Evolutionary conservation across 1,140 invertebrate genomes (phyloP), one percentile per base, ranked within the genome.

Genomic region (Hycleus phaleratus): DNA sequence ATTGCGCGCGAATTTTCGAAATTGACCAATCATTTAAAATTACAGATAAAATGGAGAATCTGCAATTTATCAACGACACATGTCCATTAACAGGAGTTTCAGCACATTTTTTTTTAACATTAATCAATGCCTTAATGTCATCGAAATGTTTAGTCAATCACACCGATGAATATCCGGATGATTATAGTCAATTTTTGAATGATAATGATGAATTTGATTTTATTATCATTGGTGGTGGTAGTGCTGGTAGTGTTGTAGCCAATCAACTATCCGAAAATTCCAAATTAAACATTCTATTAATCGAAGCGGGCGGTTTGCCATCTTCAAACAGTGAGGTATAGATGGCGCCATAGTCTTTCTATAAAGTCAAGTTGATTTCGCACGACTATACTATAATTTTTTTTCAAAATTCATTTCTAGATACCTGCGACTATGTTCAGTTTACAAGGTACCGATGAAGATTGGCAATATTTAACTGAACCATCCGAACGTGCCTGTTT

Each of bases 381-480:
- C 3, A 9, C 8, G 1, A 18, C 4, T 18, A 9, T 46, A 9
- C n/a, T 11, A 12, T 24, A 45, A 45, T 1, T 8, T 45, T 8
- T 8, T 8, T 45, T 8, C 0, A 12, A 9, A 11, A 45, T 1
- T 57, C 38, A 38, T 18, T 44, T 52, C 10, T 42, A 67, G 63
- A 60, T 67, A 46, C 66, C 66, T 7, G 47, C 44, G 9, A 26
- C 63, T 3, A 42, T 63, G 6, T 65, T 63, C 26, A 61, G 49
- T 48, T 46, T 67, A 3, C 61, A 63, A 60, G 46, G 26, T 1
- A 57, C 55, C 1, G 24, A 44, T 3, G 66, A 65, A 59, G 93
- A 96, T 72, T 96, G 92, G 91, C 82, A 86, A 63, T 95, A 93
- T 72, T 87, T 88, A 73, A 94, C 90, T 0, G 90, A 92, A 62